Conservation (phyloP, 2,888 invertebrate species). For the Xylocampa areola region DNA sequence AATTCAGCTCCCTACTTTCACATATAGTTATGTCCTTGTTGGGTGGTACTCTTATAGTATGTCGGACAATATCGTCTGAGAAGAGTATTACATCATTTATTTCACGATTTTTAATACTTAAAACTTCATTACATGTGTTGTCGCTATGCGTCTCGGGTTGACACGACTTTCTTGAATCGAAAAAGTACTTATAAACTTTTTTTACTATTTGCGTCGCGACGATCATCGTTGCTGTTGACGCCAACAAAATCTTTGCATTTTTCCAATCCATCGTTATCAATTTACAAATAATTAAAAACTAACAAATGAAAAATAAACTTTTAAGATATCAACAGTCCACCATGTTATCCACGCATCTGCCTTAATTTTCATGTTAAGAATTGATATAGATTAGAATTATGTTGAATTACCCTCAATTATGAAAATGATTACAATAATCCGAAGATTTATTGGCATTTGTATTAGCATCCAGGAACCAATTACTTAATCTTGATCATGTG, state of each 20-base stretch:
- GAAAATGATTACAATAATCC: background rate
- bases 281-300: constrained; percentile 50
- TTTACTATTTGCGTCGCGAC: constrained; percentile 82
- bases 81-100: constrained; percentile 87
- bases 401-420: constrained; percentile 66
- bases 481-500: too few species aligned
- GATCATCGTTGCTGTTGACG: constrained; percentile 81
- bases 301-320: constrained; percentile 61
- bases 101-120: constrained; percentile 78
- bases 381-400: constrained; percentile 23
- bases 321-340: constrained; percentile 73
- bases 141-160: constrained; percentile 65
- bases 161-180: constrained; percentile 60
- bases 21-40: constrained; percentile 80
- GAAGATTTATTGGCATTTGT: background rate
- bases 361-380: constrained; percentile 24
- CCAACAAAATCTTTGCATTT: constrained; percentile 80
- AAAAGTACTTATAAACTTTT: constrained; percentile 80
- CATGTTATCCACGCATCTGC: constrained; percentile 80
- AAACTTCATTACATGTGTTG: constrained; percentile 74
- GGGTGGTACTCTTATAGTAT: constrained; percentile 77
- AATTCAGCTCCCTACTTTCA: constrained; percentile 84
- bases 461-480: too few species aligned
- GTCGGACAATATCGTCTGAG: constrained; percentile 81
- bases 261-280: constrained; percentile 81